phyloP scores from a whole-genome alignment of 2,888 invertebrate species.

The Spilarctia lutea region DNA sequence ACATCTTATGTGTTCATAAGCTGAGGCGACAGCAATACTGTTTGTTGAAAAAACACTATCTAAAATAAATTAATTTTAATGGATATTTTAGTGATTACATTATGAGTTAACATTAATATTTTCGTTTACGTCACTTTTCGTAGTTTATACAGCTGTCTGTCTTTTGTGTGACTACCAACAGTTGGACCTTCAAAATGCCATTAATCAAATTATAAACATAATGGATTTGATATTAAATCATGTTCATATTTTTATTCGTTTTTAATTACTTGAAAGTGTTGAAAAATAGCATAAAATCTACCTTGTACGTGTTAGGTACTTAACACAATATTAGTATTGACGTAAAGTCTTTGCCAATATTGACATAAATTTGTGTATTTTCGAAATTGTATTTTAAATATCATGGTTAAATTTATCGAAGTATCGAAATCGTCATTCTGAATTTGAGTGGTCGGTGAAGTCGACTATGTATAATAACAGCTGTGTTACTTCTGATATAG shows the following conservation, averaged over 20 bases:
- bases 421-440: background rate
- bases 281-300: background rate
- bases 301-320: background rate
- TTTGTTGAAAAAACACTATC: background rate
- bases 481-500: background rate
- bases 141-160: constrained; percentile 41
- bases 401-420: no score
- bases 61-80: constrained; percentile 15
- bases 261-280: background rate
- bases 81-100: constrained; percentile 7
- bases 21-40: background rate
- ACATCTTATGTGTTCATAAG: background rate
- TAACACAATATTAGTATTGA: background rate
- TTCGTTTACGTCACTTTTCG: constrained; percentile 52
- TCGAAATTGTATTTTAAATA: no score
- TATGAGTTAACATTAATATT: constrained; percentile 39
- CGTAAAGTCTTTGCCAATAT: no score
- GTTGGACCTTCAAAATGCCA: constrained; percentile 12
- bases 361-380: no score
- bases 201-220: constrained; percentile 1
- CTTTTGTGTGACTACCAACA: background rate
- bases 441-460: background rate
- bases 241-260: background rate
- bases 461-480: no score
- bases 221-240: background rate